Evolutionary conservation across 2,888 invertebrate genomes (phyloP), one percentile per base, ranked within the genome.

Genomic region (Sphaerophoria rueppellii): DNA sequence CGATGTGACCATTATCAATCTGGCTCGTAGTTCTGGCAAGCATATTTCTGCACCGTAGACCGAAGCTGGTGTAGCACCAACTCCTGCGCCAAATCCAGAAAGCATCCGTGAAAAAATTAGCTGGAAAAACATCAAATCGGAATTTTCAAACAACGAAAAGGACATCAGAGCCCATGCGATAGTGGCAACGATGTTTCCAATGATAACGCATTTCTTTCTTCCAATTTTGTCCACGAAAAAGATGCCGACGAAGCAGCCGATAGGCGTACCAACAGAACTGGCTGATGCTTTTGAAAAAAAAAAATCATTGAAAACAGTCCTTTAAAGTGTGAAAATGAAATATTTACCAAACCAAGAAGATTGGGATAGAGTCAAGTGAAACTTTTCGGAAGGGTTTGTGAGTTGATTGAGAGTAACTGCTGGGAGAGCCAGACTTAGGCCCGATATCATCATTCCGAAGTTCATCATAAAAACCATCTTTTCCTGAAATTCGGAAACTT

Each of bases 1-100:
- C 0, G 95, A 94, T 6, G 95, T 93, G 3, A 93, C 93, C 16
- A 95, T 93, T 14, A 95, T 92, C 61, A 95, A 93, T 65, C 94
- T 93, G 0, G 95, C 95, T 87, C 96, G 92, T 61, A 94, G 93
- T 87, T 92, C 93, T 0, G 94, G 95, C 85, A 91, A 86, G 60
- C 91, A 91, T 14, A 92, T 90, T 87, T 92, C 92, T 1, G 92
- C 92, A 0, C 91, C 91, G 85, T 92, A 92, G 1, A 92, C 91
- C 4, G 91, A 91, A 2, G 90, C 87, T 0, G 92, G 92, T 1
- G 91, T 90, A 82, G 90, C 90, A 1, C 89, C 89, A 57, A 92
- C 79, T 4, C 92, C 92, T 82, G 90, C 90, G 14, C 89, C 88
- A 75, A 92, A 87, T 9, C 92, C 92, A 69, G 90, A 88, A 6